Evolutionary conservation across 2,113 vertebrate genomes (phyloP), one percentile per base, ranked within the genome.

Genomic region (Ameiurus melas): DNA sequence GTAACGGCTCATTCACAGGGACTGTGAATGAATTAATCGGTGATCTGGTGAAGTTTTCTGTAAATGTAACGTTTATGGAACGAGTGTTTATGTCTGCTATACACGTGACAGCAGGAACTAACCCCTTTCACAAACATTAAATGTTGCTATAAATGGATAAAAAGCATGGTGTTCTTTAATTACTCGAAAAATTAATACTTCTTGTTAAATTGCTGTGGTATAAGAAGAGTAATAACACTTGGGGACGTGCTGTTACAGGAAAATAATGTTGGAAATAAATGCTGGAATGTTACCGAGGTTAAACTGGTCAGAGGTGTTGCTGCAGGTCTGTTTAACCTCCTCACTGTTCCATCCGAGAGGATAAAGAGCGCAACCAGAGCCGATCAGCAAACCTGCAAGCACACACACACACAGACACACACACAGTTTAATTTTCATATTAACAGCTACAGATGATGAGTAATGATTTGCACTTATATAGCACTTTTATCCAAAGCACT

Each of bases 271-370:
- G 55, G 51, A 51, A 43, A 39, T 30, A 51, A 43, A 39, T 30
- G 14, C 13, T 22, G 89, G 2, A 39, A 39, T 92, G 96, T 96
- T 93, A 99, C 98, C 98, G 89, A 99, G 90, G 86, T 97, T 95
- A 93, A 97, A 99, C 93, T 99, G 98, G 92, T 96, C 94, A 7
- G 98, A 99, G 91, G 95, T 93, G 94, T 99, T 98, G 90, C 95
- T 96, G 94, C 98, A 99, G 83, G 97, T 97, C 94, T 99, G 98
- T 84, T 95, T 95, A 55, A 99, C 96, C 92, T 99, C 98, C 93
- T 99, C 98, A 47, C 98, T 99, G 94, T 97, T 97, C 98, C 98
- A 99, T 87, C 98, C 98, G 94, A 99, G 92, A 33, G 98, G 98
- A 90, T 99, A 99, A 73, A 99, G 97, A 0, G 98, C 97, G 82